A percentile compares a stretch with the other conserved stretches of the same genome.
Evolutionary conservation across 2,113 vertebrate species (phyloP).

Genomic region (Dolichallabes microphthalmus): DNA sequence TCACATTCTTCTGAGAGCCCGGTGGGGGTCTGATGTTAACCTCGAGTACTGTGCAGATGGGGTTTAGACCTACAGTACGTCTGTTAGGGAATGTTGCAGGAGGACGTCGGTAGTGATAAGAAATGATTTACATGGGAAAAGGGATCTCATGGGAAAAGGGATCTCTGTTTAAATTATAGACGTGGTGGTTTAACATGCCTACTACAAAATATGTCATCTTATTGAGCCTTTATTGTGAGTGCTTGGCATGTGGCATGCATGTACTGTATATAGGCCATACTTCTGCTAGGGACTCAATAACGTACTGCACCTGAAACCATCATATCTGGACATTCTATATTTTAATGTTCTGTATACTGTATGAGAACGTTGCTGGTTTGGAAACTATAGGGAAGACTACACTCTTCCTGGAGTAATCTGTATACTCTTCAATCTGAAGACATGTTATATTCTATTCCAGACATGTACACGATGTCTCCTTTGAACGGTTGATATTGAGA

Average conservation of each 20-base stretch:
- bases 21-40: constrained; percentile 1
- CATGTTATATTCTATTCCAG: background rate
- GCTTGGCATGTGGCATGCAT: background rate
- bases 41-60: background rate
- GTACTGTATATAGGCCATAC: background rate
- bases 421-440: background rate
- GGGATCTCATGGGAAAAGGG: background rate
- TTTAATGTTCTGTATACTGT: background rate
- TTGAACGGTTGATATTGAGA: too few relatives aligned
- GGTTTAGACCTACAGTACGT: background rate
- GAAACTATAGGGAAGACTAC: background rate
- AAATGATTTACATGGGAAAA: background rate
- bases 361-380: background rate
- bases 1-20: constrained; percentile 1
- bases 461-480: background rate
- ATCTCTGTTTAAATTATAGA: background rate
- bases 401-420: background rate
- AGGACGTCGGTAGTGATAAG: background rate
- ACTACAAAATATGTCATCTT: background rate
- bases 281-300: background rate
- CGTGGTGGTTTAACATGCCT: background rate
- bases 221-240: background rate
- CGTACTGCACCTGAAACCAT: background rate
- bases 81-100: background rate
- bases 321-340: background rate